Evolutionary conservation across 1,140 invertebrate genomes (phyloP), one percentile per base, ranked within the genome.

Genomic region (Camponotus vicinus): DNA sequence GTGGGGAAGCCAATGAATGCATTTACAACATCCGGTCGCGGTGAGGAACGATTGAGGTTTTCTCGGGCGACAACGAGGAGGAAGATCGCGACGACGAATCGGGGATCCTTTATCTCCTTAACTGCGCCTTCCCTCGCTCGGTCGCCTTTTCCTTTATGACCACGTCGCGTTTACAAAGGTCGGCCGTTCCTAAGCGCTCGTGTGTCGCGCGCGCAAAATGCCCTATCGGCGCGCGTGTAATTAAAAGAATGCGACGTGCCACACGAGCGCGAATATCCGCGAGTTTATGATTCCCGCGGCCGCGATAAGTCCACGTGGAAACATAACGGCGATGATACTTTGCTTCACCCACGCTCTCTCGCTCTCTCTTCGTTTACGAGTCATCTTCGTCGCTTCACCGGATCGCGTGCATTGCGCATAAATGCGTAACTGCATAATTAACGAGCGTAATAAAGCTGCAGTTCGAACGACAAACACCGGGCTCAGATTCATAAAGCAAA

Each of bases 21-120:
- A 83, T 66, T 89, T 90, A 73, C 8, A 18, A 52, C 49, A 3
- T 18, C 37, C 13, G 37, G 42, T 42, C 37, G 64, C 82, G 88
- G 87, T 92, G 87, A 92, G 90, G 90, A 92, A 92, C 85, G 85
- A 90, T 90, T 85, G 84, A 70, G 66, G 18, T 27, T 27, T 0
- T 27, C 73, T 64, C 87, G 52, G 32, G 42, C 32, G 63, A 85
- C 55, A 79, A 64, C 85, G 85, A 77, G 27, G 57, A 82, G 45
- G 75, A 59, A 37, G 67, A 88, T 71, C 66, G 64, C 69, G 85
- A 77, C 59, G 82, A 63, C 76, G 79, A 34, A 64, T 73, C 61
- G 59, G 79, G 11, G 40, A 42, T 86, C 85, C 88, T 90, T 90
- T 90, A 88, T 90, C 85, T 79, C 49, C 37, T 69, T 40, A 7